Evolutionary conservation across 2,888 invertebrate genomes (phyloP).

Genomic region (Meliscaeva auricollis): DNA sequence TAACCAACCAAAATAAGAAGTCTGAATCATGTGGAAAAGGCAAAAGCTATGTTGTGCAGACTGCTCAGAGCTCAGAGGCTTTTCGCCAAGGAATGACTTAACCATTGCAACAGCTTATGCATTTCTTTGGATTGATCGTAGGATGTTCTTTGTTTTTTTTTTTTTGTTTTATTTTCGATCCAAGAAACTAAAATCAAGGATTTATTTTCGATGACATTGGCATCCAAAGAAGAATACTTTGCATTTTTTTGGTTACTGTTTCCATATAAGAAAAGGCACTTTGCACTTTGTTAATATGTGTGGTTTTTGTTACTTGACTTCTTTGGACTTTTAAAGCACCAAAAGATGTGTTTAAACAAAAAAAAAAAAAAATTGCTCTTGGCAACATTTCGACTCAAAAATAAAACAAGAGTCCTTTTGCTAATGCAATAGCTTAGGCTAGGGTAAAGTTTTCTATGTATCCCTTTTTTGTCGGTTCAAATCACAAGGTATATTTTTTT

Average conservation of each 20-base stretch:
- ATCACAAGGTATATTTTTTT: not conserved
- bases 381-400: constrained; percentile 5
- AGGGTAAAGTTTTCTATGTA: not conserved
- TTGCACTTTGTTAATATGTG: constrained; percentile 49
- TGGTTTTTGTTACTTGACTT: constrained; percentile 20
- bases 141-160: not conserved
- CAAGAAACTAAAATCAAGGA: constrained; percentile 47
- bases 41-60: not conserved
- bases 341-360: constrained; percentile 15
- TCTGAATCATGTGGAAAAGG: constrained; percentile 31
- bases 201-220: constrained; percentile 57
- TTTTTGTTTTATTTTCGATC: not conserved
- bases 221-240: constrained; percentile 27
- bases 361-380: constrained; percentile 35
- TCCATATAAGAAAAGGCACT: constrained; percentile 45
- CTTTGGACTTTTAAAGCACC: constrained; percentile 13
- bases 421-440: constrained; percentile 25
- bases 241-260: constrained; percentile 18
- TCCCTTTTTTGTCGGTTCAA: constrained; percentile 6
- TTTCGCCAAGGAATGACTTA: constrained; percentile 30
- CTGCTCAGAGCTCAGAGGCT: constrained; percentile 6
- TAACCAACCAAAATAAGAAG: constrained; percentile 6
- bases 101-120: constrained; percentile 63
- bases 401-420: constrained; percentile 1
- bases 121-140: constrained; percentile 17